These are phyloP conservation scores for Gavia stellata DNA, from an alignment of 2,113 vertebrate genomes.

Conservation along the genomic window DNA sequence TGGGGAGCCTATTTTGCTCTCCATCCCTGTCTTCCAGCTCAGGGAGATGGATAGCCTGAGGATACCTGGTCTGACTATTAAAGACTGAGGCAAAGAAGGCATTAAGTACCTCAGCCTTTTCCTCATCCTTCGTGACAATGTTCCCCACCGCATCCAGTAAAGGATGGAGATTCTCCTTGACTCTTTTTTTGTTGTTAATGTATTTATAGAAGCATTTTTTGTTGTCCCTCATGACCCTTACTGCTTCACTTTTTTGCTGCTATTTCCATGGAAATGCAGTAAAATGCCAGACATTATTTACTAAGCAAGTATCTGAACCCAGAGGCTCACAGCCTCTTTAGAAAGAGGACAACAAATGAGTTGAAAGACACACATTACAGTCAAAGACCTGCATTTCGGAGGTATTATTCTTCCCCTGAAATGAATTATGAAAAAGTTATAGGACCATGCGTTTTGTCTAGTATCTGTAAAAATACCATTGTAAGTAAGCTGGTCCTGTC, in stretches of 20 bases:
- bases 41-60: too few species aligned
- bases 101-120: too few species aligned
- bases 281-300: slow-evolving; percentile 7
- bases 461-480: background rate
- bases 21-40: too few species aligned
- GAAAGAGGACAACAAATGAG: background rate
- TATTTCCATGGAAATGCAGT: background rate
- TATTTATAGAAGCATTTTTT: too few species aligned
- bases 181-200: too few species aligned
- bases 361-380: background rate
- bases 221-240: too few species aligned
- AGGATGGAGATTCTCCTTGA: too few species aligned
- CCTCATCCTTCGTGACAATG: too few species aligned
- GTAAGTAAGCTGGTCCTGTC: background rate
- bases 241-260: background rate
- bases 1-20: too few species aligned
- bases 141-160: too few species aligned
- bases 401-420: background rate
- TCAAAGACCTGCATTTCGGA: background rate
- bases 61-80: too few species aligned
- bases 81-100: too few species aligned
- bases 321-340: background rate
- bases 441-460: background rate
- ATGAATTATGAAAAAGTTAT: background rate
- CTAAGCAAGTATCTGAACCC: background rate